A percentile compares a stretch with the other conserved stretches of the same genome.
Conservation (phyloP, 2,797 vertebrate genomes). For the Molothrus aeneus region DNA sequence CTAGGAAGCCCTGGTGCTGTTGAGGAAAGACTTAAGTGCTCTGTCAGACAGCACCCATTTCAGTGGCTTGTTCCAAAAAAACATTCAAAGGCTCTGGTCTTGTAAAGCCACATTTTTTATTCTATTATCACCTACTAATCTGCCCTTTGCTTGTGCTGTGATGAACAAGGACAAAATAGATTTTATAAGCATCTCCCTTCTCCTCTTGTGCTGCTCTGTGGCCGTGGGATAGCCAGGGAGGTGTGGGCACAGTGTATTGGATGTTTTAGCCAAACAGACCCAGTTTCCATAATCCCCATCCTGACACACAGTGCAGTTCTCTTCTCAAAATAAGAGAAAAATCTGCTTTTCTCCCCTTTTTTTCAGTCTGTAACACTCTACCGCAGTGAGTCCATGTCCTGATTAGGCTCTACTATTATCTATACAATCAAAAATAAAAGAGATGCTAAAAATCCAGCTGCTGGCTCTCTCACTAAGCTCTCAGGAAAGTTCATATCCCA, state of each 20-base stretch:
- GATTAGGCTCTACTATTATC: neutral
- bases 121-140: neutral
- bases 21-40: neutral
- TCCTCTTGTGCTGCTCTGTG: too few species aligned
- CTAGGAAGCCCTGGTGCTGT: neutral
- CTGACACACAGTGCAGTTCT: neutral
- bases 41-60: neutral
- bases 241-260: accelerated
- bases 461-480: constrained; percentile 15
- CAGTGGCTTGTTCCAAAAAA: neutral
- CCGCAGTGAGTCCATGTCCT: accelerated
- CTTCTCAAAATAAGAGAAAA: neutral
- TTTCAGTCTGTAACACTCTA: neutral
- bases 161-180: neutral
- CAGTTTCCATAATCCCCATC: accelerated
- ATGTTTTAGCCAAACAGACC: neutral
- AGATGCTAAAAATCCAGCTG: constrained; percentile 55
- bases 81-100: neutral
- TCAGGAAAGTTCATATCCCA: constrained; percentile 12
- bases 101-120: neutral
- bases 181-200: neutral
- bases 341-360: neutral
- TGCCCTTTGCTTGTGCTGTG: neutral
- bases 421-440: constrained; percentile 2
- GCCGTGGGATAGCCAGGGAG: accelerated